phyloP scores from a whole-genome alignment of 2,888 invertebrate species.

The Poecilus cupreus region DNA sequence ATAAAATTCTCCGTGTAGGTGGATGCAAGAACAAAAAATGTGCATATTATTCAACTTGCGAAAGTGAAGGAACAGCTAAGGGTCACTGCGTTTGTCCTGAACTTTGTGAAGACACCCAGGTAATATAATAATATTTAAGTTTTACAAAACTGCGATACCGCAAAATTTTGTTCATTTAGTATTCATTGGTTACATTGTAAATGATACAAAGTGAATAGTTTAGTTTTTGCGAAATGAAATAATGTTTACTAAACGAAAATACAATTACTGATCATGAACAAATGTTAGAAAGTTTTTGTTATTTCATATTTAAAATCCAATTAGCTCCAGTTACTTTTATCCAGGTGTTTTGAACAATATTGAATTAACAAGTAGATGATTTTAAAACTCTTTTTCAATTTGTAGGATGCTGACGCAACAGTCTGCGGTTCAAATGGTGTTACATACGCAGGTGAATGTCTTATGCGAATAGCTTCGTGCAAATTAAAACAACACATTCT shows the following conservation, averaged over 20 bases:
- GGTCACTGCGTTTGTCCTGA: slow-evolving; percentile 79
- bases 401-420: slow-evolving; percentile 73
- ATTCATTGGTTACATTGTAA: no score
- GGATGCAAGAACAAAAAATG: slow-evolving; percentile 86
- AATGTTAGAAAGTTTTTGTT: no score
- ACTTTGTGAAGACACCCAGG: slow-evolving; percentile 75
- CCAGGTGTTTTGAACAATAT: no score
- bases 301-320: background rate
- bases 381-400: no score
- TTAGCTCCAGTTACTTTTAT: no score
- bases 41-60: slow-evolving; percentile 85
- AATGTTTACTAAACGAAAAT: no score
- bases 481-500: slow-evolving; percentile 82
- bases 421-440: slow-evolving; percentile 92
- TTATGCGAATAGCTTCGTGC: slow-evolving; percentile 87
- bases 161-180: no score
- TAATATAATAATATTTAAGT: no score
- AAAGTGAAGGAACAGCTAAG: slow-evolving; percentile 76
- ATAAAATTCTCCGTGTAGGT: slow-evolving; percentile 75
- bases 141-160: no score
- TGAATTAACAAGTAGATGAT: background rate
- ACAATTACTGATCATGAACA: no score
- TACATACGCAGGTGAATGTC: slow-evolving; percentile 91
- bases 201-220: no score
- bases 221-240: no score